Conservation (phyloP, 1,140 invertebrate genomes). For the Phymorhynchus buccinoides region DNA sequence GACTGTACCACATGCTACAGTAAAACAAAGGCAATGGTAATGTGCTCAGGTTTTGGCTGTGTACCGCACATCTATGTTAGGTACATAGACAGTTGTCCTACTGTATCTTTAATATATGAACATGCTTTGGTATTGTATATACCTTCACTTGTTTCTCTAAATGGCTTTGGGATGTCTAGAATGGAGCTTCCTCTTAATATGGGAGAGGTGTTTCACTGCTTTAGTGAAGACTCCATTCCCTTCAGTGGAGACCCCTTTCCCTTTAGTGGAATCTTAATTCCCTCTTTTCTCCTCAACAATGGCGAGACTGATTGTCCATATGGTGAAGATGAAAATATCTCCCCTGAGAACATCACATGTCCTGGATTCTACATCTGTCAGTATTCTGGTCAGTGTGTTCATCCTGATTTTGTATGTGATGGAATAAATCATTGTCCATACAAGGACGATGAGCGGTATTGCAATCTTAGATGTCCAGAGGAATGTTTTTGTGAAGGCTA, state of each 20-base stretch:
- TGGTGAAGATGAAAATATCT: slow-evolving; percentile 11
- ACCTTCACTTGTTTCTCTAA: neutral
- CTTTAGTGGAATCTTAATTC: too few species aligned
- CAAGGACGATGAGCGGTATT: slow-evolving; percentile 38
- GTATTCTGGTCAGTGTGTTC: slow-evolving; percentile 1
- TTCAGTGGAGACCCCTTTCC: too few species aligned
- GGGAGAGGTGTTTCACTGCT: neutral
- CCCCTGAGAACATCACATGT: neutral
- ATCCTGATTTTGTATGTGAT: slow-evolving; percentile 33
- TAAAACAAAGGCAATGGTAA: too few species aligned
- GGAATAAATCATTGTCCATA: slow-evolving; percentile 34
- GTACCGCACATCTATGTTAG: neutral
- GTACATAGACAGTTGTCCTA: neutral
- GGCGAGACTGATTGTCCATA: neutral
- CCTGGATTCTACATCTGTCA: slow-evolving; percentile 30
- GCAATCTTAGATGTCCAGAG: slow-evolving; percentile 23
- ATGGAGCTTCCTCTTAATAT: too few species aligned
- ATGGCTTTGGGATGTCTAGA: neutral
- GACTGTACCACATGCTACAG: neutral
- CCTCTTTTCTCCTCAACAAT: slow-evolving; percentile 11
- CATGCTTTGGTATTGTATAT: too few species aligned
- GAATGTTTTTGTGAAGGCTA: slow-evolving; percentile 33
- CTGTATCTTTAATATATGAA: neutral
- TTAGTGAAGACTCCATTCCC: neutral
- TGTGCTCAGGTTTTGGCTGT: neutral